These are phyloP conservation scores for Alosa alosa DNA, from an alignment of 2,113 vertebrate genomes.

Conservation along the genomic window DNA sequence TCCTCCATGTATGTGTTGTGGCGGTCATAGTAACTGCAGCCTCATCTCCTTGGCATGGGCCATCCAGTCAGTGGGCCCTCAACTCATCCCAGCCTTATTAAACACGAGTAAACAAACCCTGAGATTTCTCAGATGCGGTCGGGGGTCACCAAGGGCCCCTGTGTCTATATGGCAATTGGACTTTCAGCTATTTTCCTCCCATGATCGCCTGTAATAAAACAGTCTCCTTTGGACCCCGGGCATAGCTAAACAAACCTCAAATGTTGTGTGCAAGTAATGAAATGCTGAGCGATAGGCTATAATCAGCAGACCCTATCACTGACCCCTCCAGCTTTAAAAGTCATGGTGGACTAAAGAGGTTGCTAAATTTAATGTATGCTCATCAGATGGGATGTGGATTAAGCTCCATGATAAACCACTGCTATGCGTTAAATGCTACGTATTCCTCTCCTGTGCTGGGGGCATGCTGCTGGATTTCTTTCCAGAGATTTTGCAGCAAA, in stretches of 20 bases:
- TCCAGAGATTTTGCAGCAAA: constrained; percentile 20
- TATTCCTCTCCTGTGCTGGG: neutral
- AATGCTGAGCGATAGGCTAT: constrained; percentile 25
- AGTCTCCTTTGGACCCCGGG: constrained; percentile 38
- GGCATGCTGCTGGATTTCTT: neutral
- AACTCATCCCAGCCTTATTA: constrained; percentile 30
- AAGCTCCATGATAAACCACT: constrained; percentile 32
- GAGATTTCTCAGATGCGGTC: constrained; percentile 34
- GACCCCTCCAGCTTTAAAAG: constrained; percentile 25
- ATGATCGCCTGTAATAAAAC: constrained; percentile 47
- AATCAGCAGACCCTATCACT: constrained; percentile 21
- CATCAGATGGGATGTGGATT: constrained; percentile 32
- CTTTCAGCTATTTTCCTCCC: constrained; percentile 43
- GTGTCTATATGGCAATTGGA: constrained; percentile 25
- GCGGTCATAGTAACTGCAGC: constrained; percentile 30
- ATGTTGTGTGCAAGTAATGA: constrained; percentile 22
- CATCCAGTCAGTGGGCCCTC: constrained; percentile 21
- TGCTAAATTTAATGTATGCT: constrained; percentile 15
- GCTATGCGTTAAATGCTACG: constrained; percentile 11
- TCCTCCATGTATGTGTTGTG: constrained; percentile 51
- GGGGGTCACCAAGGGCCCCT: constrained; percentile 21
- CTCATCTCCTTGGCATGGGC: constrained; percentile 32
- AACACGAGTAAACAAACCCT: constrained; percentile 42
- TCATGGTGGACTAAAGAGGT: neutral
- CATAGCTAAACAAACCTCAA: constrained; percentile 42